phyloP scores from a whole-genome alignment of 2,113 vertebrate genomes.

The Triplophysa tibetana region DNA sequence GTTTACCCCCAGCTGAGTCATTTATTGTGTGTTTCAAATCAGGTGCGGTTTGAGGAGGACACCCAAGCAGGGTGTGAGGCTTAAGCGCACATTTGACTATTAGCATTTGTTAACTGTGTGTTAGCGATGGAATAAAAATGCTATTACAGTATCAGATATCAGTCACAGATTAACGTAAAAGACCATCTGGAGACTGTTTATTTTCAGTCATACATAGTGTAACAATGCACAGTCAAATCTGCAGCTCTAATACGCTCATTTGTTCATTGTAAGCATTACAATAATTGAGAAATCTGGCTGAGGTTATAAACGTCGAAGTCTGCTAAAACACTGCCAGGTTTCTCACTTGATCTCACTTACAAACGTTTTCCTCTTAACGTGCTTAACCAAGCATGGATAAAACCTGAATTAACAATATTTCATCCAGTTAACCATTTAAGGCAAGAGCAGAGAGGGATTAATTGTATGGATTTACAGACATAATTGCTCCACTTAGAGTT shows the following conservation, averaged over 20 bases:
- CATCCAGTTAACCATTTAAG: conserved; percentile 36
- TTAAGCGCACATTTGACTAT: neutral
- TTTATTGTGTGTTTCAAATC: neutral
- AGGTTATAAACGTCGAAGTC: conserved; percentile 22
- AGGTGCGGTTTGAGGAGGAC: neutral
- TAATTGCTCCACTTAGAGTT: conserved; percentile 45
- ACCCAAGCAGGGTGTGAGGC: neutral
- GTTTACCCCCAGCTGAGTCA: neutral
- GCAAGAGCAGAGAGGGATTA: conserved; percentile 23
- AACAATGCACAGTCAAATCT: conserved; percentile 5
- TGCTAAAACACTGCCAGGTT: conserved; percentile 30
- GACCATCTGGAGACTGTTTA: conserved; percentile 25
- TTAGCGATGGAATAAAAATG: neutral
- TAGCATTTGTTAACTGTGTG: conserved; percentile 7
- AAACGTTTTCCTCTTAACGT: conserved; percentile 28
- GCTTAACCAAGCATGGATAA: conserved; percentile 34
- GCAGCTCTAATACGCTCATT: neutral
- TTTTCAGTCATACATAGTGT: conserved; percentile 12
- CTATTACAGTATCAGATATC: conserved; percentile 9
- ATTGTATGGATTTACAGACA: conserved; percentile 43
- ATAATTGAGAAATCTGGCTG: conserved; percentile 27
- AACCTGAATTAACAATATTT: conserved; percentile 36
- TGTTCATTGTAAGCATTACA: conserved; percentile 21
- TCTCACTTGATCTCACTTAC: conserved; percentile 30
- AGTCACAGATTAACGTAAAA: conserved; percentile 2